Conservation (phyloP, 2,797 vertebrate genomes). For the Nannoperca obscura region DNA sequence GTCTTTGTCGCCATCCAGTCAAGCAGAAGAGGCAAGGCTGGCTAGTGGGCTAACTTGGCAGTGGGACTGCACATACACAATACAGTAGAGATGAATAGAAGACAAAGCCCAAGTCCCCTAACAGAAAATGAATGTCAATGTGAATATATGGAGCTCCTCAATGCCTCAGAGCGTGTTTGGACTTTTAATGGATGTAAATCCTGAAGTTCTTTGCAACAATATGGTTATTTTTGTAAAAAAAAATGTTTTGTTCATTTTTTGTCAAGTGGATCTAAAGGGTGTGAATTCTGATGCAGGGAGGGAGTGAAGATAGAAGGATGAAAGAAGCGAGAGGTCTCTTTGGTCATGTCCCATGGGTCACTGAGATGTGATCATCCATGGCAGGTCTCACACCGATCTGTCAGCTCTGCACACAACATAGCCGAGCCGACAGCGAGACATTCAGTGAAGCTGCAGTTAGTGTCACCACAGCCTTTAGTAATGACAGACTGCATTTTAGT, state of each 20-base stretch:
- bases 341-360: conserved; percentile 24
- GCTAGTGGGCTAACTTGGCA: conserved; percentile 65
- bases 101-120: conserved; percentile 52
- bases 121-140: conserved; percentile 56
- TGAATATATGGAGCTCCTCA: conserved; percentile 38
- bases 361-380: conserved; percentile 32
- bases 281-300: neutral
- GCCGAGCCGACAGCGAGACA: neutral
- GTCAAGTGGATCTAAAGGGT: neutral
- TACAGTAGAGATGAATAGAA: conserved; percentile 73
- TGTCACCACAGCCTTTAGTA: neutral
- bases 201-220: neutral
- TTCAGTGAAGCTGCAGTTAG: neutral
- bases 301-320: neutral
- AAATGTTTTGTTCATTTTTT: neutral
- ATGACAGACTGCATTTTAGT: neutral
- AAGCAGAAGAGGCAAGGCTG: conserved; percentile 75
- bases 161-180: conserved; percentile 55
- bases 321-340: conserved; percentile 8
- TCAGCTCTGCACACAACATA: conserved; percentile 38
- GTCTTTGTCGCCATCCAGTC: conserved; percentile 77
- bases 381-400: conserved; percentile 21
- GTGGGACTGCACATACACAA: conserved; percentile 55
- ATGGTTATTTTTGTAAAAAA: neutral
- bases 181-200: conserved; percentile 48